Base-by-base conservation (phyloP, 2,113 vertebrate genomes). In the Myiozetetes cayanensis region DNA sequence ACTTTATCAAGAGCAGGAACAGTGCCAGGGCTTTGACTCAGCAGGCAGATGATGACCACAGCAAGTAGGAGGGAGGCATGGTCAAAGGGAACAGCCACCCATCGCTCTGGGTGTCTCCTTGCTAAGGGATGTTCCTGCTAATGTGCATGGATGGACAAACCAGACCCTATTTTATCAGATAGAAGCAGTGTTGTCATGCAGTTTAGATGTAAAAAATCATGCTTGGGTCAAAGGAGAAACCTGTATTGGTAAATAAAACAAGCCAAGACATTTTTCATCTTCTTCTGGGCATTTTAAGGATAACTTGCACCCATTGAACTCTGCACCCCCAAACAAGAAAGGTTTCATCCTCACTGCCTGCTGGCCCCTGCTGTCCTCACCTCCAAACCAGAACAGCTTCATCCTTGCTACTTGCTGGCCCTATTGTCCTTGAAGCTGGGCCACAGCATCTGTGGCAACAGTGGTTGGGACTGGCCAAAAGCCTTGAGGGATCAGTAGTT, bases 31-130 rank as follows among this genome's bases (percentile, higher is more conserved):
- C 41, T 94, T 41, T 81, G 53, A 30, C 10, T 75, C 47, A 72
- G 25, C 9, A 35, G 66, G 70, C 24, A 65, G 52, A 30, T 2
- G 5, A 74, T 49, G 49, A 52, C 47, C 80, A 75, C 27, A 88
- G 35, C 20, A 56, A 39, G 27, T 4, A 9, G 19, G 39, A 84
- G 8, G 20, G 27, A 23, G 35, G 24, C 33, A 37, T 17, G 52
- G 24, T 10, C 0, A 0, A 77, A 94, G 28, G 59, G 35, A 88
- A 47, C 30, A 43, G 50, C 43, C 39, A 25, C 0, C 0, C 43
- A 19, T 66, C 0, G 0, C 23, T 70, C 8, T 0, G 0, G 18
- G 49, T 37, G 9, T 33, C 62, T 65, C 16, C n/a, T 53, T 31
- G 7, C 33, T 47, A 41, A 49, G 67, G 44, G 59, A 50, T 79